These are phyloP conservation scores for Rissa tridactyla DNA, from an alignment of 2,113 vertebrate species.

Conservation along the genomic window DNA sequence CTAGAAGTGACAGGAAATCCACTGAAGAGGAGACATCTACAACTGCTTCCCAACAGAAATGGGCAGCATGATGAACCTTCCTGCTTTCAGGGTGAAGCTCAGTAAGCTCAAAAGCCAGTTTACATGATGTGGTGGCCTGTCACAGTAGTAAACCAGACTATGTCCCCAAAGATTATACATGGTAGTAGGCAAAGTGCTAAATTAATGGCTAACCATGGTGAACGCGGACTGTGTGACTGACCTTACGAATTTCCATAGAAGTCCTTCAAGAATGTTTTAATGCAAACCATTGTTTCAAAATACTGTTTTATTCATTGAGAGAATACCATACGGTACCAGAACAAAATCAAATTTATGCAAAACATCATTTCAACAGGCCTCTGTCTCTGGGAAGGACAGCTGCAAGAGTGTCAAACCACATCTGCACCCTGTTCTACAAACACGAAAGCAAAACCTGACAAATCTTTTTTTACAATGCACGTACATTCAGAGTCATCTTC, in stretches of 20 bases:
- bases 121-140: rapidly evolving
- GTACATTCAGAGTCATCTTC: not conserved
- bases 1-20: not conserved
- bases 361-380: not conserved
- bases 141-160: not conserved
- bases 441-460: not conserved
- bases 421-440: not conserved
- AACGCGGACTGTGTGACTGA: not conserved
- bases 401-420: not conserved
- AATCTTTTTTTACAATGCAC: not conserved
- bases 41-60: not conserved
- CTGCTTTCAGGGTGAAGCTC: not conserved
- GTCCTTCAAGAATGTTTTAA: not conserved
- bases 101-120: not conserved
- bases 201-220: not conserved
- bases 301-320: not conserved
- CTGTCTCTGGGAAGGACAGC: not conserved
- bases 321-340: not conserved
- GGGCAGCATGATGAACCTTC: not conserved
- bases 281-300: not conserved
- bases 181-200: not conserved
- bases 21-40: not conserved
- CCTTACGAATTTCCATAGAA: not conserved
- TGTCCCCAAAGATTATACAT: rapidly evolving
- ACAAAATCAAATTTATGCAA: not conserved